Percentiles rank a stretch among this genome's conserved stretches.
Conservation (phyloP, 2,113 vertebrate species). For the Halcyon senegalensis region DNA sequence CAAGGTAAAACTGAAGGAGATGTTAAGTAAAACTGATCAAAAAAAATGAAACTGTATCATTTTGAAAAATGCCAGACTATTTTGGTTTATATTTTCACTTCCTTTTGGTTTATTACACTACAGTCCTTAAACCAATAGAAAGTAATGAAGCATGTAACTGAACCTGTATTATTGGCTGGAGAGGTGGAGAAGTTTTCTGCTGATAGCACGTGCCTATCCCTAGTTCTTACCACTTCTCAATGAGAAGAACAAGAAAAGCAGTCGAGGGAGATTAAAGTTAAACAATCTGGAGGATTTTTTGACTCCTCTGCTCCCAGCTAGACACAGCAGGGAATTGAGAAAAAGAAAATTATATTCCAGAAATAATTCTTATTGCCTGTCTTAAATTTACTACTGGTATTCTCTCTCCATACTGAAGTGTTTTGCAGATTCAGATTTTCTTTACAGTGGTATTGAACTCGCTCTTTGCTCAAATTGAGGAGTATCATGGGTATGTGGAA, state of each 20-base stretch:
- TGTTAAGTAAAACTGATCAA: not conserved
- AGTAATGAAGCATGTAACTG: not conserved
- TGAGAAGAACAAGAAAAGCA: not conserved
- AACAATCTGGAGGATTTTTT: not conserved
- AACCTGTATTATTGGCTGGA: not conserved
- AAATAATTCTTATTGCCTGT: not conserved
- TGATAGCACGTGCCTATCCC: not conserved
- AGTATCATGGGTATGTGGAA: not conserved
- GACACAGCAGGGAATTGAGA: not conserved
- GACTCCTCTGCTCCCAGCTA: not conserved
- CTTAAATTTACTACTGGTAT: not conserved
- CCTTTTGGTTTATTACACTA: not conserved
- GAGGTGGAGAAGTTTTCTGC: not conserved
- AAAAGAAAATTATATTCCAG: not conserved
- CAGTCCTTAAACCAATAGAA: not conserved
- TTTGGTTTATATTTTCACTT: not conserved
- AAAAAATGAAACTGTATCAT: not conserved
- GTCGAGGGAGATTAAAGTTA: not conserved
- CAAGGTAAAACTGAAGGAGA: not conserved
- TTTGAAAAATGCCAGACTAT: not conserved
- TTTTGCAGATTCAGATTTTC: not conserved
- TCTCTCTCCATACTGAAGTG: not conserved
- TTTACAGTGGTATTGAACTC: not conserved
- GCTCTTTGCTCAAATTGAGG: slow-evolving; percentile 3
- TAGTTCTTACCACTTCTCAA: not conserved